These are phyloP conservation scores for Leptobrachium leishanense DNA, from an alignment of 2,113 vertebrate species.

Conservation along the genomic window DNA sequence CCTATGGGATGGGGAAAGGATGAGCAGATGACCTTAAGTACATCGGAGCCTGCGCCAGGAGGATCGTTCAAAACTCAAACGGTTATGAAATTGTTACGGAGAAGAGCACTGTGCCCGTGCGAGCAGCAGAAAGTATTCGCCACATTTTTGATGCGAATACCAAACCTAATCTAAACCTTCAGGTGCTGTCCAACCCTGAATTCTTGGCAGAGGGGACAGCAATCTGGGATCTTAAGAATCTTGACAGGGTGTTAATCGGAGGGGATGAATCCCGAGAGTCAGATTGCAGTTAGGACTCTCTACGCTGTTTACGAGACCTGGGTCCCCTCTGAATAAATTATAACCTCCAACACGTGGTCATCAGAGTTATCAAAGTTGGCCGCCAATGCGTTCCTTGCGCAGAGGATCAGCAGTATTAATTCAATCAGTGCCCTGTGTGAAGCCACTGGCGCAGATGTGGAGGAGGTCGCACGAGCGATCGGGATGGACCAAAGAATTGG, in stretches of 20 bases:
- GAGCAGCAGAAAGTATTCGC: slow-evolving; percentile 94
- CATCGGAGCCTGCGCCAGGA: slow-evolving; percentile 92
- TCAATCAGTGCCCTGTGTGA: slow-evolving; percentile 97
- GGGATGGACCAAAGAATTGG: slow-evolving; percentile 98
- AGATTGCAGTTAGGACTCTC: slow-evolving; percentile 85
- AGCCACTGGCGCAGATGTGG: slow-evolving; percentile 94
- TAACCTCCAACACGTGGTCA: slow-evolving; percentile 98
- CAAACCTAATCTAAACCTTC: slow-evolving; percentile 91
- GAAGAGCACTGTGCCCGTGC: slow-evolving; percentile 95
- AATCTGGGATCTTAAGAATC: slow-evolving; percentile 89
- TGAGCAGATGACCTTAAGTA: slow-evolving; percentile 93
- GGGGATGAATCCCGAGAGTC: slow-evolving; percentile 94
- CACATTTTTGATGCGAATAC: slow-evolving; percentile 97
- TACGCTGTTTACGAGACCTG: slow-evolving; percentile 92
- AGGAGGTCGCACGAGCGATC: slow-evolving; percentile 93
- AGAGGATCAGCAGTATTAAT: slow-evolving; percentile 98
- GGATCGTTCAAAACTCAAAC: slow-evolving; percentile 90
- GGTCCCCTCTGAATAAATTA: slow-evolving; percentile 88
- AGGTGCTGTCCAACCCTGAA: slow-evolving; percentile 95
- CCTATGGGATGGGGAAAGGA: slow-evolving; percentile 96
- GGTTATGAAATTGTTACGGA: slow-evolving; percentile 98
- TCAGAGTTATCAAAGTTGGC: slow-evolving; percentile 98
- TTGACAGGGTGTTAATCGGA: slow-evolving; percentile 92
- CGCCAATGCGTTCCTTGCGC: slow-evolving; percentile 95
- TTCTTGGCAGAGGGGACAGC: slow-evolving; percentile 96